A percentile compares a stretch with the other conserved stretches of the same genome.
phyloP scores from a whole-genome alignment of 2,888 invertebrate genomes.

The Salpingus planirostris region DNA sequence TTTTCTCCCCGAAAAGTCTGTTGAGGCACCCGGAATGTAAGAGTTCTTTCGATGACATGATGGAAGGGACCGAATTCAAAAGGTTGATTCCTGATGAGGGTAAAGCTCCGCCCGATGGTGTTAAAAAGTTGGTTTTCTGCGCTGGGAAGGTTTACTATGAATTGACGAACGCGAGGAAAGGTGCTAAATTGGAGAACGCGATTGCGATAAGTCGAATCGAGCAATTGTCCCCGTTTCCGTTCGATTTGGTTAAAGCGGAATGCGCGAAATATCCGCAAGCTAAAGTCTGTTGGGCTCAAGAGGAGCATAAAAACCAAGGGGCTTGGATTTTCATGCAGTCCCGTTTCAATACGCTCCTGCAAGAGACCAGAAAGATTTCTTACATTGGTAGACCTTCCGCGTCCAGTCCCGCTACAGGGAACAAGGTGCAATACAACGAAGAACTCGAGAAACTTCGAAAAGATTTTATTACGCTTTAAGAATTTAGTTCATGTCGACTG shows the following conservation, averaged over 20 bases:
- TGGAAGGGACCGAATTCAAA: conserved; percentile 67
- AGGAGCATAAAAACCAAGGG: conserved; percentile 88
- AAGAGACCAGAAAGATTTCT: conserved; percentile 1
- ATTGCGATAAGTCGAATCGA: conserved; percentile 79
- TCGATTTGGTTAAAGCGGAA: conserved; percentile 73
- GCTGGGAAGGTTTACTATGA: conserved; percentile 92
- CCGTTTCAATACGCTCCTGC: conserved; percentile 7
- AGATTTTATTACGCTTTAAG: no score
- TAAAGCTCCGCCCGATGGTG: conserved; percentile 50
- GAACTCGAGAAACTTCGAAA: conserved; percentile 2
- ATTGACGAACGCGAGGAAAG: conserved; percentile 65
- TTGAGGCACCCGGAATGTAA: conserved; percentile 89
- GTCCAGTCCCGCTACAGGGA: conserved; percentile 5
- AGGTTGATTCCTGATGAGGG: conserved; percentile 75
- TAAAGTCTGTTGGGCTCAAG: conserved; percentile 74
- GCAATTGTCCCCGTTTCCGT: conserved; percentile 89
- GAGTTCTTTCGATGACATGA: conserved; percentile 89
- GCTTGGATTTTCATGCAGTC: conserved; percentile 74
- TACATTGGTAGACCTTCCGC: conserved; percentile 5
- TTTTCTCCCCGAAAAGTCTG: conserved; percentile 95
- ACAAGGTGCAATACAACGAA: conserved; percentile 3
- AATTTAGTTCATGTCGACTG: no score
- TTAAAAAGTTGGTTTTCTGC: conserved; percentile 79
- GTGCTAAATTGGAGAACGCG: conserved; percentile 57
- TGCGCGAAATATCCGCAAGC: conserved; percentile 73